Evolutionary conservation across 2,797 vertebrate species (phyloP), one percentile per base, ranked within the genome.

Genomic region (Gymnodraco acuticeps): DNA sequence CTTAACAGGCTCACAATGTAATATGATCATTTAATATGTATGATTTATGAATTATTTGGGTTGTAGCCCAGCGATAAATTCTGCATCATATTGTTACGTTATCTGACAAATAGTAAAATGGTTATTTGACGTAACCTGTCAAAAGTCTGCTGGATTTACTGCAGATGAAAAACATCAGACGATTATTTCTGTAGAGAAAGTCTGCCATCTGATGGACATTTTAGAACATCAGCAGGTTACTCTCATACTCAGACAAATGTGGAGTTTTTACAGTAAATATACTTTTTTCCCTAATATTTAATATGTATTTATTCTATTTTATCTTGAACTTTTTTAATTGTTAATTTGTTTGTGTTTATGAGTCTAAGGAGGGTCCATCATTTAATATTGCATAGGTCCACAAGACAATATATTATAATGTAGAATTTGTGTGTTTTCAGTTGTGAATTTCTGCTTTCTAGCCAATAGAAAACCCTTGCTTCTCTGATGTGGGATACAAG

Each of bases 161-260:
- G 45, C 46, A 51, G 42, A 23, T 19, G 17, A 59, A 50, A 27
- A 51, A 11, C 10, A 43, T 38, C 14, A 45, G 53, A 4, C 14
- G 11, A 2, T 23, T 42, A 19, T 53, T 47, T 8, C 4, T 81
- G 68, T 78, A 87, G 87, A 65, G 78, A 76, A 80, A 89, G 63
- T 0, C 77, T 91, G 91, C 82, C 90, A 88, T 67, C 92, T 87
- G 31, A 46, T 87, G 92, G 91, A 66, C 48, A 41, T 8, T 31
- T 12, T 10, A 20, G 45, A 68, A 59, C 7, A 4, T 79, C 10
- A 10, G 15, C 14, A 48, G 20, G 19, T 17, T 12, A 2, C n/a
- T 43, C 14, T 38, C 41, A 27, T 13, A 58, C 5, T 47, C 27
- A 56, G 17, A 45, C 15, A 54, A 33, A 55, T 48, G 11, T 59